phyloP scores from a whole-genome alignment of 2,113 vertebrate genomes.

The Acanthochromis polyacanthus region DNA sequence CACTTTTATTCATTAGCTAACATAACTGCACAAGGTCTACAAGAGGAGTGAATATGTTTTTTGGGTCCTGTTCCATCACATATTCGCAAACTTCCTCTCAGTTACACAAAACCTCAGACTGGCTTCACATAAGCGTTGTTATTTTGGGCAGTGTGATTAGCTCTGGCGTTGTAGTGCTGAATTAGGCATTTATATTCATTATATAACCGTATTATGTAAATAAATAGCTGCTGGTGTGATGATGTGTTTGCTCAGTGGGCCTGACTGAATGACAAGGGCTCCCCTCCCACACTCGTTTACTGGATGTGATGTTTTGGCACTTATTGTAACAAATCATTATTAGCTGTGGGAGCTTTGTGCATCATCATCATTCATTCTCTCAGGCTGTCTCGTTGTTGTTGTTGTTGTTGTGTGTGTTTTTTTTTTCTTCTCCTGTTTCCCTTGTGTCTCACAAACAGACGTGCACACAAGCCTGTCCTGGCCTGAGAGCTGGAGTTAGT shows the following conservation, averaged over 20 bases:
- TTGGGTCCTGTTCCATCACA: too few relatives aligned
- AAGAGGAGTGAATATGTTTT: too few relatives aligned
- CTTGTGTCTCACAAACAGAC: conserved; percentile 5
- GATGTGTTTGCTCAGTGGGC: conserved; percentile 33
- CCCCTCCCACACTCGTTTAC: conserved; percentile 48
- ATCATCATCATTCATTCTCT: conserved; percentile 24
- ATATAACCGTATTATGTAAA: conserved; percentile 54
- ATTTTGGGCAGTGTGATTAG: neutral
- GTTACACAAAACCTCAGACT: neutral
- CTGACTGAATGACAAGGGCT: conserved; percentile 46
- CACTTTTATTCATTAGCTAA: too few relatives aligned
- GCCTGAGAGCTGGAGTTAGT: conserved; percentile 25
- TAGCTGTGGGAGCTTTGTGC: conserved; percentile 48
- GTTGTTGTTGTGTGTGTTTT: too few relatives aligned
- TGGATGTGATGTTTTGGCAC: conserved; percentile 50
- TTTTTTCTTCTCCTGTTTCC: too few relatives aligned
- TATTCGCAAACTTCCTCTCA: neutral
- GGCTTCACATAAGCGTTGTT: neutral
- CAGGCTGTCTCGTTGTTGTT: neutral
- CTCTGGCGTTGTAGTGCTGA: neutral
- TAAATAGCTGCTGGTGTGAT: conserved; percentile 42
- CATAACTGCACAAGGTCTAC: too few relatives aligned
- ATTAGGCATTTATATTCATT: conserved; percentile 29
- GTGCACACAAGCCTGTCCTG: neutral
- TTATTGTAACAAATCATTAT: conserved; percentile 53